Conservation (phyloP, 2,113 vertebrate genomes). For the Indicator indicator region DNA sequence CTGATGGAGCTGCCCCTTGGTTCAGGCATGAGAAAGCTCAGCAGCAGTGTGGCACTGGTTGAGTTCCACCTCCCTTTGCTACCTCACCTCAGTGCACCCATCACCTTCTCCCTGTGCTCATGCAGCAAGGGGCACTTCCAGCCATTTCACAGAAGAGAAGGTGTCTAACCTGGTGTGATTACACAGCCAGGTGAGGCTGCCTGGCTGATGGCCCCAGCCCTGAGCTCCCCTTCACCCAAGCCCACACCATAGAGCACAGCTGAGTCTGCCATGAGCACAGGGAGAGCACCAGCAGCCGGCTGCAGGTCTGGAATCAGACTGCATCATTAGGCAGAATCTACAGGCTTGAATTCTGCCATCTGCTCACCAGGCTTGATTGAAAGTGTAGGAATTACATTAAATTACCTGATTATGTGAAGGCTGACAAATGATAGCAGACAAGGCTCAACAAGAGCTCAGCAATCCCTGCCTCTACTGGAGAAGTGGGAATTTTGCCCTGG, state of each 20-base stretch:
- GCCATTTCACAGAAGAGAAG: neutral
- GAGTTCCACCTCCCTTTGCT: rapidly evolving
- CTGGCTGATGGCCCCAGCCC: neutral
- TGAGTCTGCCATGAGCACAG: neutral
- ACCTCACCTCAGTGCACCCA: neutral
- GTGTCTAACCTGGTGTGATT: neutral
- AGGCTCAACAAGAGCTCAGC: neutral
- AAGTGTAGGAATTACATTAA: slow-evolving; percentile 50
- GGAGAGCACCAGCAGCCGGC: rapidly evolving
- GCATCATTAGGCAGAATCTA: neutral
- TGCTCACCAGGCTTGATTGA: slow-evolving; percentile 51
- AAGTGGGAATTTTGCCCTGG: neutral
- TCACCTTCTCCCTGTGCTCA: neutral
- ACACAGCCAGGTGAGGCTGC: neutral
- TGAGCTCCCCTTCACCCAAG: neutral
- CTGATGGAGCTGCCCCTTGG: rapidly evolving
- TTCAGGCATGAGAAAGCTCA: rapidly evolving
- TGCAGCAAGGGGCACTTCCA: rapidly evolving
- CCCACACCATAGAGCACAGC: neutral
- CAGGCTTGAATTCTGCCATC: neutral
- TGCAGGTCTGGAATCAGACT: neutral
- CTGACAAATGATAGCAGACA: slow-evolving; percentile 42
- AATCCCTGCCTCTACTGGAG: neutral
- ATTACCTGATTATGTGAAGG: slow-evolving; percentile 58
- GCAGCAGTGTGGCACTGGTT: rapidly evolving